Evolutionary conservation across 2,797 vertebrate genomes (phyloP).

Genomic region (Tapirus indicus): DNA sequence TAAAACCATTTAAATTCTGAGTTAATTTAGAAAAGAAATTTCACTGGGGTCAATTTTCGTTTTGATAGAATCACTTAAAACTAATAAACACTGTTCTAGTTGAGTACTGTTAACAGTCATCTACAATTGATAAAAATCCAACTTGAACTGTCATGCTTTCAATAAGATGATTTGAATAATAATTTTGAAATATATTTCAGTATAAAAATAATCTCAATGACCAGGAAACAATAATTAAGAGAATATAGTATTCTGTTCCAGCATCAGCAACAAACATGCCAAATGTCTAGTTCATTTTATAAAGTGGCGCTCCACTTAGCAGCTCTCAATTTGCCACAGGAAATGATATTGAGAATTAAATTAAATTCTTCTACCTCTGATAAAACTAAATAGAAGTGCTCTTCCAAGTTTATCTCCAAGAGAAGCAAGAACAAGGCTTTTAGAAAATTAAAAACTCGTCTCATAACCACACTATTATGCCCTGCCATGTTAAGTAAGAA

Average conservation of each 20-base stretch:
- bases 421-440: constrained; percentile 18
- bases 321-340: constrained; percentile 11
- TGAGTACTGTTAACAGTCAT: background rate
- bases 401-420: background rate
- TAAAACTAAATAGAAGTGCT: constrained; percentile 28
- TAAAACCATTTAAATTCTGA: constrained; percentile 38
- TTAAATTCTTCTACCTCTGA: background rate
- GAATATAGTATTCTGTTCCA: background rate
- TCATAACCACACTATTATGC: background rate
- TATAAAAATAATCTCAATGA: background rate
- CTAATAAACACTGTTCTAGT: background rate
- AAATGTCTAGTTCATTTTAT: background rate
- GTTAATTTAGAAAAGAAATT: constrained; percentile 50
- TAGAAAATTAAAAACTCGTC: constrained; percentile 38
- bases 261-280: background rate
- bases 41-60: background rate
- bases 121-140: background rate
- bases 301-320: background rate
- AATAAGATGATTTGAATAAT: constrained; percentile 5
- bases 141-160: constrained; percentile 31
- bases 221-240: constrained; percentile 19
- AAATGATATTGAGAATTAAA: constrained; percentile 1
- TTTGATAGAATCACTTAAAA: constrained; percentile 48
- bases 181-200: constrained; percentile 57
- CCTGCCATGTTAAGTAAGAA: background rate